A percentile compares a stretch with the other conserved stretches of the same genome.
These are phyloP conservation scores for Sitta carolinensis DNA, from an alignment of 2,797 vertebrate genomes.

Conservation along the genomic window DNA sequence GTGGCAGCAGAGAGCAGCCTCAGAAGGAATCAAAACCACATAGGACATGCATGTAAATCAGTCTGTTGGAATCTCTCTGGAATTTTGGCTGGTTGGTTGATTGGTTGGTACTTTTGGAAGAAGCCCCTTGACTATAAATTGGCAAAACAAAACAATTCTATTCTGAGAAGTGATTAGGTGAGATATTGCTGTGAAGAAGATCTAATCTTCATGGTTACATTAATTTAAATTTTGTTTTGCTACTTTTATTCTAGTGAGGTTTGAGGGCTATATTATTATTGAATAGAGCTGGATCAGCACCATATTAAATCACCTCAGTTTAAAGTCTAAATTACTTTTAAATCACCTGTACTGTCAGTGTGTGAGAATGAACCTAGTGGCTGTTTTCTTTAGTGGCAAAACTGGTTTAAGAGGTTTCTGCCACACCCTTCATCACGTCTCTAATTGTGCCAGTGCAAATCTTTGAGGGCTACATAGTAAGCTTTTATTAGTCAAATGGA, in stretches of 20 bases:
- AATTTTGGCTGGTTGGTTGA: not conserved
- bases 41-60: not conserved
- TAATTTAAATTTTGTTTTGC: not conserved
- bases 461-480: not conserved
- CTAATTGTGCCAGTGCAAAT: not conserved
- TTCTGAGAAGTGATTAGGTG: not conserved
- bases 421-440: not conserved
- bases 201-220: not conserved
- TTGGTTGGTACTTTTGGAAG: not conserved
- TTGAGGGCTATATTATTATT: not conserved
- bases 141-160: not conserved
- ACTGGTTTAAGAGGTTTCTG: conserved; percentile 10
- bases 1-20: not conserved
- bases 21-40: not conserved
- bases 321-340: not conserved
- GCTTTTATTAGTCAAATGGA: not conserved
- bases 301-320: not conserved
- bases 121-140: not conserved
- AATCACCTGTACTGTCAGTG: not conserved
- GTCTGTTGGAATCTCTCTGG: not conserved
- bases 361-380: not conserved
- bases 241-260: not conserved
- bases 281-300: not conserved
- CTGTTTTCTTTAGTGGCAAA: not conserved
- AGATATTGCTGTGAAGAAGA: not conserved